phyloP scores from a whole-genome alignment of 1,140 invertebrate genomes.

The Oryzaephilus surinamensis region DNA sequence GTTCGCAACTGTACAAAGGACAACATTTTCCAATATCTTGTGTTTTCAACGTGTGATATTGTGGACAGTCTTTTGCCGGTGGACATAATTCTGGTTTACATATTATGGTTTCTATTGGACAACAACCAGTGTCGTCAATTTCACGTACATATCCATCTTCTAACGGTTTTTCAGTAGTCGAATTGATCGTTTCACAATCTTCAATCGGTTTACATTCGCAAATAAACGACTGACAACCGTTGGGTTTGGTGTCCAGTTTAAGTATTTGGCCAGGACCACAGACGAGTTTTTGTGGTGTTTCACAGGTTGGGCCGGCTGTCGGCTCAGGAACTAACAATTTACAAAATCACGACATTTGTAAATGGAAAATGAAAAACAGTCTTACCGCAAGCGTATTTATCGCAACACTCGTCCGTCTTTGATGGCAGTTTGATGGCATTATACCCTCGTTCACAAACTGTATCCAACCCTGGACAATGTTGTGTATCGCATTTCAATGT shows the following conservation, averaged over 20 bases:
- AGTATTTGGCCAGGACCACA: slow-evolving; percentile 59
- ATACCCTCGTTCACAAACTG: slow-evolving; percentile 46
- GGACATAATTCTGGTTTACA: slow-evolving; percentile 55
- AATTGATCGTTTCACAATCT: slow-evolving; percentile 46
- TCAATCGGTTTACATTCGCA: slow-evolving; percentile 61
- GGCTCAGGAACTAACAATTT: slow-evolving; percentile 41
- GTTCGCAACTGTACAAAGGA: slow-evolving; percentile 50
- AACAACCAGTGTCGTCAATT: slow-evolving; percentile 47
- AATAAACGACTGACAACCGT: slow-evolving; percentile 56
- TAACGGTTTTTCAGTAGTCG: slow-evolving; percentile 36
- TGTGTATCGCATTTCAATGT: slow-evolving; percentile 45
- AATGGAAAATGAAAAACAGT: not conserved
- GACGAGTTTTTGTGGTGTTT: slow-evolving; percentile 49
- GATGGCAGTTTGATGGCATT: slow-evolving; percentile 41
- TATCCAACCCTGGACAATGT: slow-evolving; percentile 45
- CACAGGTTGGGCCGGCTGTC: slow-evolving; percentile 41
- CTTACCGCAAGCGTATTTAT: slow-evolving; percentile 54
- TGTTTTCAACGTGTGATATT: slow-evolving; percentile 43
- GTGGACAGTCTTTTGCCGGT: slow-evolving; percentile 42
- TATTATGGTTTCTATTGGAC: slow-evolving; percentile 45
- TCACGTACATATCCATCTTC: slow-evolving; percentile 41
- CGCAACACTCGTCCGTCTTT: slow-evolving; percentile 53
- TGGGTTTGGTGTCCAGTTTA: slow-evolving; percentile 47
- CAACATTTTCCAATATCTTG: slow-evolving; percentile 50
- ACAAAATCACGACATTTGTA: slow-evolving; percentile 1